Evolutionary conservation across 2,113 vertebrate species (phyloP), one percentile per base, ranked within the genome.

Genomic region (Lepus americanus): DNA sequence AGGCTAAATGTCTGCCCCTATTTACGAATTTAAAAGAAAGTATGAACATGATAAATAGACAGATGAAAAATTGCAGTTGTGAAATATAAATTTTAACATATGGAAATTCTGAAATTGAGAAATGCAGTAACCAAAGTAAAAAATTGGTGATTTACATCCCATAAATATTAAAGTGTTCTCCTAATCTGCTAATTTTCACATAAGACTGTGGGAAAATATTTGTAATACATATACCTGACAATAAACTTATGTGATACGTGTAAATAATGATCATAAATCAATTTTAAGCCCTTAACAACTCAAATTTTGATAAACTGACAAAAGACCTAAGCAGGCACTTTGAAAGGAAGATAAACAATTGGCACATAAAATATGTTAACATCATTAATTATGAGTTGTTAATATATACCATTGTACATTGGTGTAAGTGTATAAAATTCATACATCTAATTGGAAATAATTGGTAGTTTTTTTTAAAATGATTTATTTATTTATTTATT

Each of bases 281-380:
- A 49, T 74, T 70, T 4, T 22, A 84, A 84, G 81, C 31, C 6
- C 1, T 20, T 76, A 93, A 83, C 27, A 67, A 61, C 1, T 55
- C 5, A 31, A 49, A 80, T 64, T 90, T 90, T 81, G 88, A 95
- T 70, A 89, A 92, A 83, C 80, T 29, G 22, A 3, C 7, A 61
- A 87, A 74, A 70, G 25, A 51, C 1, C 49, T 22, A 19, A 83
- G 76, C 2, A 80, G 27, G 23, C 44, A 36, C 36, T 93, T 78
- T 88, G 3, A 29, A 91, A 89, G 14, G 23, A 39, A 95, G 8
- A 83, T 77, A 77, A 93, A 61, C 36, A 93, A 87, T 74, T 51
- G 36, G 3, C 17, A 86, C 2, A 31, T 67, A 77, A 86, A 82
- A 83, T 31, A 80, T 67, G 1, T 25, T 94, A 70, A 14, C 9